Base-by-base conservation (phyloP, 1,140 invertebrate species). In the Psilanteris sp. region DNA sequence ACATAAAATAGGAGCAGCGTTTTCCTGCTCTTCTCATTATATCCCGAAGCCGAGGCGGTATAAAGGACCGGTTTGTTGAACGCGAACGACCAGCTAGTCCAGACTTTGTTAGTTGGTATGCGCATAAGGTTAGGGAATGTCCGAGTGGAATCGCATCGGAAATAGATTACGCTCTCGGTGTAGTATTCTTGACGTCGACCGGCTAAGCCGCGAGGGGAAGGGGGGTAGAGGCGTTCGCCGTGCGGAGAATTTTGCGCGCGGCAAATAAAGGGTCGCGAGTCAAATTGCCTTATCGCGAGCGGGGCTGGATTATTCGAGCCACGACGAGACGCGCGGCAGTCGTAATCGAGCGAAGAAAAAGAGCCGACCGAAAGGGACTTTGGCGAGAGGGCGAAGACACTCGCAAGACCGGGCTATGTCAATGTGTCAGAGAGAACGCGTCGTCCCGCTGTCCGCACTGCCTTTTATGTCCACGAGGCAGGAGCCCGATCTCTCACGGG, bases 371-470 rank as follows among this genome's bases (percentile, higher is more conserved):
- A 50, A 46, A 34, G 27, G n/a, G 27, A 22, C 27, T 34, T 31
- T 10, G 32, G 20, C 26, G 22, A 34, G 54, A 46, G 20, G 26
- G 43, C 48, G n/a, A n/a, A n/a, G 59, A 43, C 39, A 22, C 24
- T 18, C 15, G 34, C 27, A 39, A 41, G 0, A 8, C 24, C 37
- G 37, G 71, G 71, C 39, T 68, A 46, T 67, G 72, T 57, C 62
- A 68, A 75, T 75, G 72, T 75, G 72, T 75, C 72, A 75, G 62
- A 61, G 57, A 24, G 41, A 50, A n/a, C n/a, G n/a, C n/a, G n/a
- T 57, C 31, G 29, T 13, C 20, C 41, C 34, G 26, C 44, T 70
- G 26, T 22, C 44, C 43, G 36, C 37, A 8, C 15, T 44, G 52
- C 71, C 72, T 75, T 75, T 68, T 62, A 75, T 75, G 55, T 75